A percentile compares a stretch with the other conserved stretches of the same genome.
phyloP scores from a whole-genome alignment of 1,140 invertebrate genomes.

The Hestina assimilis region DNA sequence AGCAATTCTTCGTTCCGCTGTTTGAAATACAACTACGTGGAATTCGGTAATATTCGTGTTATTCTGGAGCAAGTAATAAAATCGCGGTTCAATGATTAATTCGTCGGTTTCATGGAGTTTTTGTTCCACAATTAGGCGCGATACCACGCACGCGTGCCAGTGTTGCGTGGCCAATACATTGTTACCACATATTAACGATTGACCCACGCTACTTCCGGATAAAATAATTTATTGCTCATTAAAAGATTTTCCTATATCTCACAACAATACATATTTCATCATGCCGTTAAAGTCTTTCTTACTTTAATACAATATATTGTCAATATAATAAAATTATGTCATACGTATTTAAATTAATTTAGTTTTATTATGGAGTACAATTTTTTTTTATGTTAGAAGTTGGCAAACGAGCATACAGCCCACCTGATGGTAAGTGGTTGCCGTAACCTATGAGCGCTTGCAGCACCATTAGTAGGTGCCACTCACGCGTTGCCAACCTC shows the following conservation, averaged over 20 bases:
- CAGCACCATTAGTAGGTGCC: too few species aligned
- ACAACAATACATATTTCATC: neutral
- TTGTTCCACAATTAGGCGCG: slow-evolving; percentile 56
- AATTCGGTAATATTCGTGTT: neutral
- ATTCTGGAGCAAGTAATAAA: slow-evolving; percentile 13
- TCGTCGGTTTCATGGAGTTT: slow-evolving; percentile 61
- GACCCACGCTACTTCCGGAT: slow-evolving; percentile 30
- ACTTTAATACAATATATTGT: too few species aligned
- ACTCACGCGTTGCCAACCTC: too few species aligned
- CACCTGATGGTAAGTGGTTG: too few species aligned
- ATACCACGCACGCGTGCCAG: slow-evolving; percentile 38
- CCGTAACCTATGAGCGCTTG: too few species aligned
- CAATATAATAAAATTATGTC: neutral
- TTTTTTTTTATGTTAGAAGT: too few species aligned
- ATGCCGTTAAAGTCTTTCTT: too few species aligned
- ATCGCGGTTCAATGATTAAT: slow-evolving; percentile 49
- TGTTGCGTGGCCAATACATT: slow-evolving; percentile 47
- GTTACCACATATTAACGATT: slow-evolving; percentile 27
- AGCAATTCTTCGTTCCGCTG: neutral
- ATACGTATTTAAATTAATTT: too few species aligned
- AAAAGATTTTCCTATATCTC: slow-evolving; percentile 22
- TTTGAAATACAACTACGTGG: neutral
- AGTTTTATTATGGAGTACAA: too few species aligned
- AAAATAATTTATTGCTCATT: slow-evolving; percentile 44
- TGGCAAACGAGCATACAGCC: too few species aligned